Conservation (phyloP, 2,113 vertebrate genomes). For the Ancistrus triradiatus region DNA sequence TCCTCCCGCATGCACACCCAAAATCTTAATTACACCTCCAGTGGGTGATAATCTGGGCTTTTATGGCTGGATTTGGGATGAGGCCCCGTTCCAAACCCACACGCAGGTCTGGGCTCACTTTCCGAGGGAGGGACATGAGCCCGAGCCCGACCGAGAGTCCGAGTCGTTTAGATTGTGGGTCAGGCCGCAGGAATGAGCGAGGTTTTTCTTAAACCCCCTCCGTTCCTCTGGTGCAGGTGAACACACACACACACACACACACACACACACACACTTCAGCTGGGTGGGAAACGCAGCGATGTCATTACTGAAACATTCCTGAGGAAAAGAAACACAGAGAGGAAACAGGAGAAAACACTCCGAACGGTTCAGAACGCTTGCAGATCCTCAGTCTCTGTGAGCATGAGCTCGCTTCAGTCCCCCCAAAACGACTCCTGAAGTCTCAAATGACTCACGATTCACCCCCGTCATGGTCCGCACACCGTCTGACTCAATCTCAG, state of each 20-base stretch:
- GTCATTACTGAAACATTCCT: constrained; percentile 34
- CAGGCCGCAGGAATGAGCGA: constrained; percentile 74
- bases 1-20: constrained; percentile 4
- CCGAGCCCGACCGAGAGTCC: constrained; percentile 61
- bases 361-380: too few relatives aligned
- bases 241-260: background rate
- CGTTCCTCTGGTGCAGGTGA: background rate
- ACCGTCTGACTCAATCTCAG: too few relatives aligned
- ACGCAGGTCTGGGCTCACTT: constrained; percentile 37
- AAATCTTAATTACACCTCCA: background rate
- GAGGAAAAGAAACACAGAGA: constrained; percentile 1
- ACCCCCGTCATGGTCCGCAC: too few relatives aligned
- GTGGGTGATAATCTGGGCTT: background rate
- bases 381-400: too few relatives aligned
- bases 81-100: background rate
- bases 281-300: constrained; percentile 23
- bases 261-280: constrained; percentile 3
- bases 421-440: too few relatives aligned
- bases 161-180: constrained; percentile 68
- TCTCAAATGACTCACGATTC: too few relatives aligned
- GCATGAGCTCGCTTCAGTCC: too few relatives aligned
- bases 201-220: constrained; percentile 31
- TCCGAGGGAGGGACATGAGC: constrained; percentile 68
- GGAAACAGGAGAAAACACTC: background rate
- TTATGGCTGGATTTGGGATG: constrained; percentile 11